Conservation (phyloP, 2,888 invertebrate genomes). For the Mellilla xanthometata region DNA sequence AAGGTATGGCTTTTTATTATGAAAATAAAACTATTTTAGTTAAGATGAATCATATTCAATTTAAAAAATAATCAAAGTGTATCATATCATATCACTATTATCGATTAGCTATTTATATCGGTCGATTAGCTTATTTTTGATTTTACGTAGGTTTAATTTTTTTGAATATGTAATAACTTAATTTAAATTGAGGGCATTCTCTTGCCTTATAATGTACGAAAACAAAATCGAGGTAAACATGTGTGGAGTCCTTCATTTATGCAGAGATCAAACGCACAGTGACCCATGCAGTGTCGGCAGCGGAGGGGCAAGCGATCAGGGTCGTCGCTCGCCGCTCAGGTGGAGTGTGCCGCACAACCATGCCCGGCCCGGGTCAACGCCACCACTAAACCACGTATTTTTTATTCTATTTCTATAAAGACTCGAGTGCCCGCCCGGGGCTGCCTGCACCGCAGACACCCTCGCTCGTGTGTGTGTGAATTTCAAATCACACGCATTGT, state of each 20-base stretch:
- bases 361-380: slow-evolving; percentile 29
- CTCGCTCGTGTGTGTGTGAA: slow-evolving; percentile 4
- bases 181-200: too few species aligned
- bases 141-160: too few species aligned
- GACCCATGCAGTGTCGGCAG: slow-evolving; percentile 23
- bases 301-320: too few species aligned
- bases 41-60: too few species aligned
- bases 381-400: slow-evolving; percentile 24
- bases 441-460: slow-evolving; percentile 10
- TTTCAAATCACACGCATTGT: slow-evolving; percentile 5
- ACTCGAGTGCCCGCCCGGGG: slow-evolving; percentile 10
- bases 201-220: too few species aligned
- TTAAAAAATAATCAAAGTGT: too few species aligned
- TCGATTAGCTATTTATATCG: too few species aligned
- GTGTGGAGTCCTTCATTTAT: slow-evolving; percentile 1
- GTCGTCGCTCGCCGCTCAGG: slow-evolving; percentile 22
- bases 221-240: not conserved
- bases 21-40: too few species aligned
- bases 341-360: slow-evolving; percentile 11
- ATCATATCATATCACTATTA: too few species aligned
- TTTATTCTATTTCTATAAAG: slow-evolving; percentile 24
- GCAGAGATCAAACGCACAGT: slow-evolving; percentile 25
- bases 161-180: too few species aligned
- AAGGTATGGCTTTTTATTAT: too few species aligned
- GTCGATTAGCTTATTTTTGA: too few species aligned